phyloP scores from a whole-genome alignment of 2,888 invertebrate species.

The Brachyptera risi region DNA sequence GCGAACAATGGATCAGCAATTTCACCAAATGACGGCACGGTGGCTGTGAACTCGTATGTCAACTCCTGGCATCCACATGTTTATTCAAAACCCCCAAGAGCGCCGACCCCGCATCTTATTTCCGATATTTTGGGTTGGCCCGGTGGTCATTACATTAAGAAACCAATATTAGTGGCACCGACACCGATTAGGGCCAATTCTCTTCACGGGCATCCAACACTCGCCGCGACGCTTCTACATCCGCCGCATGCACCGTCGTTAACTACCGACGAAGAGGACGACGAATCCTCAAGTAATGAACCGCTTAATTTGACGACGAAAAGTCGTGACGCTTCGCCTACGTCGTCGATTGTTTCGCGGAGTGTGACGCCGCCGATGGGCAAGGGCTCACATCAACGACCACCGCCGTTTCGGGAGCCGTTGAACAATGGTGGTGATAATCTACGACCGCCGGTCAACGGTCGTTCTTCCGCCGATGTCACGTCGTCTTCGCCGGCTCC shows the following conservation, averaged over 20 bases:
- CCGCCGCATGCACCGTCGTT: slow-evolving; percentile 26
- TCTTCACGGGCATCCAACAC: slow-evolving; percentile 20
- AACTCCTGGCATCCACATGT: slow-evolving; percentile 84
- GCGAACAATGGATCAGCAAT: slow-evolving; percentile 10
- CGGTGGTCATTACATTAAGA: slow-evolving; percentile 20
- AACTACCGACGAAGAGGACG: slow-evolving; percentile 30
- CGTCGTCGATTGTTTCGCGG: slow-evolving; percentile 40
- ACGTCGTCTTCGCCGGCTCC: slow-evolving; percentile 27
- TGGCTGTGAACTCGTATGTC: slow-evolving; percentile 18
- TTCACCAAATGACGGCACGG: slow-evolving; percentile 13
- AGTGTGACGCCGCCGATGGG: slow-evolving; percentile 42
- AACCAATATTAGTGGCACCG: slow-evolving; percentile 25
- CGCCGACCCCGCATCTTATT: slow-evolving; percentile 83
- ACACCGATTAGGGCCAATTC: slow-evolving; percentile 29
- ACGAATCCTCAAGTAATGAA: slow-evolving; percentile 37
- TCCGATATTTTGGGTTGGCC: slow-evolving; percentile 77
- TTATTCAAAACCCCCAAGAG: slow-evolving; percentile 74
- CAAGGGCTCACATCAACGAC: slow-evolving; percentile 25
- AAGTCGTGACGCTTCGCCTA: slow-evolving; percentile 43
- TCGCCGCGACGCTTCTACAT: slow-evolving; percentile 24
- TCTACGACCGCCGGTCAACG: slow-evolving; percentile 29
- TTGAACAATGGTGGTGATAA: slow-evolving; percentile 29
- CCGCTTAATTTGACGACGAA: slow-evolving; percentile 43
- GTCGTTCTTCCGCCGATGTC: slow-evolving; percentile 26
- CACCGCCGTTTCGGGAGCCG: slow-evolving; percentile 39